Percentiles rank a stretch among this genome's conserved stretches.
These are phyloP conservation scores for Tachysurus vachellii DNA, from an alignment of 2,113 vertebrate genomes.

Conservation along the genomic window DNA sequence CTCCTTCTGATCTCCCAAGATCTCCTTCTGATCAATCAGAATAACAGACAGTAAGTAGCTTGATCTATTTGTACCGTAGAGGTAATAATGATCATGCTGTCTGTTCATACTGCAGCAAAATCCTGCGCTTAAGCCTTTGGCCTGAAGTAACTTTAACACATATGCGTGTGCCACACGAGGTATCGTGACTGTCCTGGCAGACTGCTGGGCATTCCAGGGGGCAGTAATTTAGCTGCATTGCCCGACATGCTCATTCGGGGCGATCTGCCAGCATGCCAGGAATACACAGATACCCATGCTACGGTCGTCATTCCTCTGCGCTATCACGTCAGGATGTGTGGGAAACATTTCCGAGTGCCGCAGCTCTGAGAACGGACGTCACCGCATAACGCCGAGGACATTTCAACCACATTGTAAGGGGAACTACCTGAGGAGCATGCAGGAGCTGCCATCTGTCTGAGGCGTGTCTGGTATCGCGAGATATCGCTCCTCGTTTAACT, in stretches of 20 bases:
- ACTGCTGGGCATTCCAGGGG: conserved; percentile 18
- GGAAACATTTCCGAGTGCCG: conserved; percentile 15
- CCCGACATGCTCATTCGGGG: neutral
- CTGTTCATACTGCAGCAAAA: neutral
- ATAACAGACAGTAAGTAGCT: neutral
- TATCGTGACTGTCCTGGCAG: conserved; percentile 33
- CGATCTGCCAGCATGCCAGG: conserved; percentile 18
- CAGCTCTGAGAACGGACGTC: conserved; percentile 5
- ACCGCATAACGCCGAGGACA: neutral
- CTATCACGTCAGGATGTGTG: conserved; percentile 9
- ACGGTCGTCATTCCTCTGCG: neutral
- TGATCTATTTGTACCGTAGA: neutral
- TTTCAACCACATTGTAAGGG: neutral
- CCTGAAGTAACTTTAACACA: conserved; percentile 7
- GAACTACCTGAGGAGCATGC: conserved; percentile 26
- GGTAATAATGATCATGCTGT: neutral
- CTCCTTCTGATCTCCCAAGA: neutral
- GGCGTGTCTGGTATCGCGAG: neutral
- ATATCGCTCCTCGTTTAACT: neutral
- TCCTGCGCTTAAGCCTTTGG: neutral
- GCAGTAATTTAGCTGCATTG: conserved; percentile 14
- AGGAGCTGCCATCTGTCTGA: conserved; percentile 26
- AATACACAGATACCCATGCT: conserved; percentile 9
- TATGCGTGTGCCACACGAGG: neutral
- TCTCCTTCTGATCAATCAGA: neutral